Base-by-base conservation (phyloP, 2,113 vertebrate species). In the Bubalus kerabau region DNA sequence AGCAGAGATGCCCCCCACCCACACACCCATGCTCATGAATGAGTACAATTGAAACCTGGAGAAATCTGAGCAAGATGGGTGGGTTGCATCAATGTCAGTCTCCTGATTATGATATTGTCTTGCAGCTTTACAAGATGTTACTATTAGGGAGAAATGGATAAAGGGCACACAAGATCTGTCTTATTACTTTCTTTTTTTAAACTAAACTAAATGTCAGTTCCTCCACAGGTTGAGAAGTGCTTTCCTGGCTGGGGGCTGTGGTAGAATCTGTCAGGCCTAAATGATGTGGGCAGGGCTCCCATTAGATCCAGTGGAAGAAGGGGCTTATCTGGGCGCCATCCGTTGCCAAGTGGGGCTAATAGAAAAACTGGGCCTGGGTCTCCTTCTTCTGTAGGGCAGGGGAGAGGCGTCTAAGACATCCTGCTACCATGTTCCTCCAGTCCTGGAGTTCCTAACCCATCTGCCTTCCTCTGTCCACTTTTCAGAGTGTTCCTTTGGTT, bases 21-120 rank as follows among this genome's bases (percentile, higher is more conserved):
- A 10, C 12, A 43, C 10, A 28, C 5, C 32, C 52, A 12, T 9
- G 13, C 46, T 36, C n/a, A 23, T 2, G 40, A 3, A 60, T 13
- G 28, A 32, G 24, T 23, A 52, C 14, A 64, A 32, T 7, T 2
- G 36, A 48, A 50, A 64, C 26, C 23, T 17, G 46, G 17, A 23
- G 30, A 59, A 48, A 62, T 46, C 59, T 17, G 50, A 86, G 30
- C 56, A n/a, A 67, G 26, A 12, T 12, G 21, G 32, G 23, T 82
- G 43, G 16, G 8, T 59, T n/a, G 2, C 2, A 3, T 40, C 21
- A 5, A 2, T 8, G 19, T 48, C 21, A 60, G 0, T 21, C 5
- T 43, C 52, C 21, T 43, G 14, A 52, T 14, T 40, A 21, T 26
- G 26, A 48, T 88, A 28, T 10, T 17, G 10, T 50, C 36, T 78